Base-by-base conservation (phyloP, 1,140 invertebrate species). In the Linepithema humile region DNA sequence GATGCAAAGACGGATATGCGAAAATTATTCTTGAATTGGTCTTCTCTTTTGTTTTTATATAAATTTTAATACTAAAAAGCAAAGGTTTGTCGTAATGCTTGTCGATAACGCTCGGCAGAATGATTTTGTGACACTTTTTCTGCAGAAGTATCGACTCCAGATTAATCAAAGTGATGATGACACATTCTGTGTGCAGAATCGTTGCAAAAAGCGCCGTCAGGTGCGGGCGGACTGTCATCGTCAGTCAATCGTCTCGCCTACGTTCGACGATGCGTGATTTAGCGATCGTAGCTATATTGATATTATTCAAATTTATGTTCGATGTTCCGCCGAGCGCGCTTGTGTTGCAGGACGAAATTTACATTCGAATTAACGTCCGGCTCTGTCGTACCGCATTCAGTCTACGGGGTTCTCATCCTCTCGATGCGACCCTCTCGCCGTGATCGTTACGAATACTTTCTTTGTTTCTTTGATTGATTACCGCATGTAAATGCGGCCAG, bases 291-390 rank as follows among this genome's bases (percentile, higher is more conserved):
- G 64, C 40, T 86, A 55, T 86, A 88, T 89, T 64, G 84, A 89
- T 89, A 88, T 85, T 88, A 88, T 89, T 89, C 84, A 89, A 89
- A 89, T 89, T 89, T 89, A 89, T 89, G 88, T 85, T 86, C 73
- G 32, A 64, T 75, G n/a, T n/a, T n/a, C n/a, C n/a, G 45, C 45
- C 78, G 29, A 32, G 10, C 55, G 40, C 69, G 38, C 50, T 48
- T 50, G 32, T 57, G 40, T 48, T 60, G 57, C 23, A 12, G 57
- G 40, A 70, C 67, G 64, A 75, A 85, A 89, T 89, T 89, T 89
- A 83, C 84, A 89, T 89, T 83, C 60, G 77, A 83, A 89, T 88
- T 89, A 89, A 89, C 64, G 86, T 73, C 62, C 74, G 53, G 23
- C 67, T 60, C 10, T 29, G 38, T 69, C 23, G 26, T 59, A 29